Evolutionary conservation across 2,888 invertebrate species (phyloP).

Genomic region (Caenorhabditis sp.): DNA sequence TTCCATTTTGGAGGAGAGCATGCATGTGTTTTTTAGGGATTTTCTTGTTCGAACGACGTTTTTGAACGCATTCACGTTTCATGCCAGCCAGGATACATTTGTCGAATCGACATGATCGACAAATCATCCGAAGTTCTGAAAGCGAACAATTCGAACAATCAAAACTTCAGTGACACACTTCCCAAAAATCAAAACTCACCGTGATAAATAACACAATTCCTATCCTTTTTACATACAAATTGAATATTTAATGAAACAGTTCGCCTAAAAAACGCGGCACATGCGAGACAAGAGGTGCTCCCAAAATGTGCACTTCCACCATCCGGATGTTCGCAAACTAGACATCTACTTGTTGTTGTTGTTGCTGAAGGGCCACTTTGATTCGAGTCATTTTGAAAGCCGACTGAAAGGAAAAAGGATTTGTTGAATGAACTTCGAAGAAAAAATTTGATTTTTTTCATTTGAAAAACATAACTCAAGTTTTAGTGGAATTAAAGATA

Average conservation of each 20-base stretch:
- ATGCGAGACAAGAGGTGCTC: slow-evolving; percentile 57
- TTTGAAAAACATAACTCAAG: too few relatives aligned
- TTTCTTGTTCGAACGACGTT: slow-evolving; percentile 33
- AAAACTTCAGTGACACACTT: too few relatives aligned
- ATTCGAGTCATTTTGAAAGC: not conserved
- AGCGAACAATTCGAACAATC: too few relatives aligned
- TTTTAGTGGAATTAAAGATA: too few relatives aligned
- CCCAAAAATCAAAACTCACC: slow-evolving; percentile 44
- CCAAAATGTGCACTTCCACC: slow-evolving; percentile 57
- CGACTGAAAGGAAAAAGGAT: not conserved
- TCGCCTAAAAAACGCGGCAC: slow-evolving; percentile 60
- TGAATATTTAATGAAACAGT: slow-evolving; percentile 51
- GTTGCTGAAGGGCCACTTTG: not conserved
- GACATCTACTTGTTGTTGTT: slow-evolving; percentile 20
- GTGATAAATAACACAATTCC: slow-evolving; percentile 49
- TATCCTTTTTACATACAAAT: slow-evolving; percentile 52
- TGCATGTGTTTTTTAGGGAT: slow-evolving; percentile 33
- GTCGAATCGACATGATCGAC: slow-evolving; percentile 55
- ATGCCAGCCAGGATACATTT: slow-evolving; percentile 55
- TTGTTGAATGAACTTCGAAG: not conserved
- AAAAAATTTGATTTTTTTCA: not conserved
- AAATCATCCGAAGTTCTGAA: slow-evolving; percentile 61
- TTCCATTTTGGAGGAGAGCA: not conserved
- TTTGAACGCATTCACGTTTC: slow-evolving; percentile 52
- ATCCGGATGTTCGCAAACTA: slow-evolving; percentile 53